These are phyloP conservation scores for Drosophila nigromelanica DNA, from an alignment of 1,140 invertebrate genomes.

Conservation along the genomic window DNA sequence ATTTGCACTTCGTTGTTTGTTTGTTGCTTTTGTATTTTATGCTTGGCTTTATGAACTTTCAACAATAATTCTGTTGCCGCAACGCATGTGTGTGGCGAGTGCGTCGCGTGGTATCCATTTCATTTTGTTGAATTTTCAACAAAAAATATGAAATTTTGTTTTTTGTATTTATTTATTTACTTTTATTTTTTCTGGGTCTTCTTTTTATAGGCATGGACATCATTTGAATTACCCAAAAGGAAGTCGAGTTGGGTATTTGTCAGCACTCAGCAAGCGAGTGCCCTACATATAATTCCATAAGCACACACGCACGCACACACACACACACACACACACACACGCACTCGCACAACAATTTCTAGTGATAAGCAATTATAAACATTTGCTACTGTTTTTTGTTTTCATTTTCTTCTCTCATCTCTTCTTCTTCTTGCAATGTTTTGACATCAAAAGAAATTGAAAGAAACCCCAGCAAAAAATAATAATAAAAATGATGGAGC, in stretches of 20 bases:
- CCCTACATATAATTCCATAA: slow-evolving; percentile 21
- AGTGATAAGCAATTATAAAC: slow-evolving; percentile 71
- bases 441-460: slow-evolving; percentile 77
- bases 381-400: slow-evolving; percentile 51
- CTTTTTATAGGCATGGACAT: slow-evolving; percentile 36
- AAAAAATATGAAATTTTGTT: slow-evolving; percentile 28
- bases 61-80: slow-evolving; percentile 50
- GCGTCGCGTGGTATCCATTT: slow-evolving; percentile 57
- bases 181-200: slow-evolving; percentile 16
- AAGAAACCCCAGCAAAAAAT: slow-evolving; percentile 54
- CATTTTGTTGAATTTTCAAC: slow-evolving; percentile 60
- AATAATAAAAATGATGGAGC: slow-evolving; percentile 47
- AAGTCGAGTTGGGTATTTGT: slow-evolving; percentile 41
- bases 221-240: slow-evolving; percentile 42
- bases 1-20: slow-evolving; percentile 16
- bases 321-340: slow-evolving; percentile 3
- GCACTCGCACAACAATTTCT: slow-evolving; percentile 32
- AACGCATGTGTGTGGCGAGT: slow-evolving; percentile 1
- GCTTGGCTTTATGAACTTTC: slow-evolving; percentile 57
- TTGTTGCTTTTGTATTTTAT: slow-evolving; percentile 6
- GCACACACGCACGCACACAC: no score
- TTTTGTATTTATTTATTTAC: slow-evolving; percentile 22
- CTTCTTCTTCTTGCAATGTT: slow-evolving; percentile 29
- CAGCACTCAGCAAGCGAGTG: slow-evolving; percentile 30
- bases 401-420: slow-evolving; percentile 10